Percentiles rank a stretch among this genome's conserved stretches.
phyloP scores from a whole-genome alignment of 2,113 vertebrate genomes.

The Cyphomyrus plagiostoma region DNA sequence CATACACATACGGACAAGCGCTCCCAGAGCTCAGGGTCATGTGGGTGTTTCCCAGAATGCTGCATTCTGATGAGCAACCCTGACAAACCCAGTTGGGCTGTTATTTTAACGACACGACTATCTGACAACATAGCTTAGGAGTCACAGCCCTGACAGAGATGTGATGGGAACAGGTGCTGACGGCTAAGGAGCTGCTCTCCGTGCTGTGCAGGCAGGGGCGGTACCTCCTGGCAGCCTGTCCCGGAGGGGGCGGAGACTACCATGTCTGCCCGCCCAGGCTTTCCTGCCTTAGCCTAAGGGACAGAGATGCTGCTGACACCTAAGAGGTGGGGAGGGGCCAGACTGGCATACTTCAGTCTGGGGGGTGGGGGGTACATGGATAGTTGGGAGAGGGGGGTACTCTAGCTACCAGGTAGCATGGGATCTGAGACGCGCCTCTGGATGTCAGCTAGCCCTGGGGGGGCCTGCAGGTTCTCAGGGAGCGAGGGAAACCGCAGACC shows the following conservation, averaged over 20 bases:
- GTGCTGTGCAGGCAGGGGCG: background rate
- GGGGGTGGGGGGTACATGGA: background rate
- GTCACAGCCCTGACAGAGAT: background rate
- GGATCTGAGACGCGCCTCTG: slow-evolving; percentile 84
- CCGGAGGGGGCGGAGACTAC: background rate
- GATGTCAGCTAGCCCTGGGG: slow-evolving; percentile 60
- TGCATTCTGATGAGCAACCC: background rate
- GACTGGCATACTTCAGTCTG: background rate
- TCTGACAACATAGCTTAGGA: background rate
- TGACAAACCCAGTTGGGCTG: background rate
- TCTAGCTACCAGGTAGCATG: slow-evolving; percentile 65
- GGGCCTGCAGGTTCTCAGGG: slow-evolving; percentile 71
- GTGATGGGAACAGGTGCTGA: background rate
- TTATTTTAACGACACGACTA: background rate
- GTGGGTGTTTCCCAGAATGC: background rate
- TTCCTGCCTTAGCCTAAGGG: background rate
- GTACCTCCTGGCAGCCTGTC: background rate
- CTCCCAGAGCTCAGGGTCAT: background rate
- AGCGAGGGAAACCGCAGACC: slow-evolving; percentile 73
- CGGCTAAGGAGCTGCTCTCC: background rate
- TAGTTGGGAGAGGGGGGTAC: background rate
- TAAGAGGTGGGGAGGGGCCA: background rate
- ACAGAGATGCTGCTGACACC: background rate
- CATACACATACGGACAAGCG: slow-evolving; percentile 3
- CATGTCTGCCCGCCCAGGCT: background rate